Conservation (phyloP, 2,797 vertebrate species). For the Myotis findleyi region DNA sequence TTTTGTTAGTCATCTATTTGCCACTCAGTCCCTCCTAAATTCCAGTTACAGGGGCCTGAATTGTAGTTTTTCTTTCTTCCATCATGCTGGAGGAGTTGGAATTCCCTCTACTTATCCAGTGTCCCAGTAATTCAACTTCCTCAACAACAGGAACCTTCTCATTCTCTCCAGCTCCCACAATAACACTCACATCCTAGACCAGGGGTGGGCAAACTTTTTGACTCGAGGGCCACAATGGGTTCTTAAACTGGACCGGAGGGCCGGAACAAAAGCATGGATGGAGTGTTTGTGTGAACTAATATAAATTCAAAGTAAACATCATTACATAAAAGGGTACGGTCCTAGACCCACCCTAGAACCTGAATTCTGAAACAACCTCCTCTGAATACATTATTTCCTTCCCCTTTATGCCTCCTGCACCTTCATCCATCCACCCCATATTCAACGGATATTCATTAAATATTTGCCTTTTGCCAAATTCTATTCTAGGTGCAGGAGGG, state of each 20-base stretch:
- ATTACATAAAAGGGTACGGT: too few species aligned
- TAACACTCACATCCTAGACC: not conserved
- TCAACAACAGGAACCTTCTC: slow-evolving; percentile 44
- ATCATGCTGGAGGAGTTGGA: not conserved
- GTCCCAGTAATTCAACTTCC: slow-evolving; percentile 16
- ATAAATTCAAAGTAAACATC: too few species aligned
- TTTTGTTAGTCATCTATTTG: not conserved
- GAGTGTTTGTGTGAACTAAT: too few species aligned
- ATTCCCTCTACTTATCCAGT: not conserved
- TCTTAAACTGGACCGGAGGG: too few species aligned
- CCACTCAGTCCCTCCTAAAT: not conserved
- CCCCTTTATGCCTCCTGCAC: not conserved
- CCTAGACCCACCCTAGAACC: not conserved
- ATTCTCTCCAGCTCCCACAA: not conserved
- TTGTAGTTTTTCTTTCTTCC: not conserved
- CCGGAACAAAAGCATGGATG: too few species aligned
- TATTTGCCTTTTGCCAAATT: not conserved
- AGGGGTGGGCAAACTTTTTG: too few species aligned
- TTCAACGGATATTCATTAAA: not conserved
- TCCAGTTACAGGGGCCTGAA: not conserved
- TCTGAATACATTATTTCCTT: not conserved
- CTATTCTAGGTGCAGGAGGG: not conserved
- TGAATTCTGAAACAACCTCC: not conserved
- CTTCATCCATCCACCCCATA: not conserved
- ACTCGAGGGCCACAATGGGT: too few species aligned